Base-by-base conservation (phyloP, 2,888 invertebrate genomes). In the Chydorus sphaericus region DNA sequence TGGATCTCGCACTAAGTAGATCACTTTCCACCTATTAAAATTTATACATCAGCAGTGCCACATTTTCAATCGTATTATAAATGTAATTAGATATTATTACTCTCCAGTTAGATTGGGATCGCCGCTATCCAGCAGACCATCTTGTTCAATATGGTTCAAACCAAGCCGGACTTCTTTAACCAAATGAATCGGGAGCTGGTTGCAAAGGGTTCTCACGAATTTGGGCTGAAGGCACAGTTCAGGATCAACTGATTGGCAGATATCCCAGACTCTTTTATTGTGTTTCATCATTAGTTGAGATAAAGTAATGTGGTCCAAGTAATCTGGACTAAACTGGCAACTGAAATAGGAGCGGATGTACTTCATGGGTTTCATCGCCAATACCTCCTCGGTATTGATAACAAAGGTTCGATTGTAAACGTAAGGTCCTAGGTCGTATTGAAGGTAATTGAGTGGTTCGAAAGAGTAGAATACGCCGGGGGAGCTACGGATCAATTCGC, bases 141-240 rank as follows among this genome's bases (percentile, higher is more conserved):
- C n/a, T n/a, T 11, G 48, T 4, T n/a, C n/a, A n/a, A n/a, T n/a
- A n/a, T n/a, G n/a, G n/a, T n/a, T n/a, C n/a, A n/a, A n/a, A n/a
- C n/a, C n/a, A n/a, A 55, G 31, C n/a, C 55, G 55, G 30, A 55
- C 55, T 11, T 30, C 37, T 55, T 55, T 55, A 30, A 55, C 48
- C 29, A 55, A 18, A 28, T 55, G 55, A 28, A 55, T 30, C 14
- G 55, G 55, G 30, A 55, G 48, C 29, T 55, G 26, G 2, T 26
- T 30, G 48, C 55, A 55, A 14, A 55, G 33, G 16, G 28, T 20
- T 6, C 48, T 18, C 23, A 55, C 55, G 20, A 55, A 55, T 6
- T 55, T 23, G 16, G 31, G 11, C 8, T 20, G 48, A n/a, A 29
- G 18, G 23, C 55, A 55, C 2, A 55, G 16, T 52, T 29, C 23